Percentiles rank a stretch among this genome's conserved stretches.
Conservation (phyloP, 2,797 vertebrate genomes). For the Hipposideros larvatus region DNA sequence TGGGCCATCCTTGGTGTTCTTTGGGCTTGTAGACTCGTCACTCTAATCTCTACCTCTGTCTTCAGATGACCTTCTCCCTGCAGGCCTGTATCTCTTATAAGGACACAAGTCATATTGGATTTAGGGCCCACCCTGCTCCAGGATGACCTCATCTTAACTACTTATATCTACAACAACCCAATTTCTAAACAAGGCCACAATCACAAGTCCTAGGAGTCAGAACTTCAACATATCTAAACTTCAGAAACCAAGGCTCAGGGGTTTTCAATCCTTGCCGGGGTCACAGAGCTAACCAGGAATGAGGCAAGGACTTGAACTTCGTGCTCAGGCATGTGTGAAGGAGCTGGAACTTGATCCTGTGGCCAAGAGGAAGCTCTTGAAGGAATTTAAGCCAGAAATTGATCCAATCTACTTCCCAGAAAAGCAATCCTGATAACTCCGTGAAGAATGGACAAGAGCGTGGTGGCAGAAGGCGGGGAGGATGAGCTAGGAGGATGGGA, state of each 20-base stretch:
- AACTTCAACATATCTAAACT: background rate
- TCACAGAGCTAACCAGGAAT: too few relatives aligned
- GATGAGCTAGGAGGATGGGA: background rate
- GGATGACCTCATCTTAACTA: background rate
- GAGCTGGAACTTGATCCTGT: background rate
- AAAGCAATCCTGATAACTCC: background rate
- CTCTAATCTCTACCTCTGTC: background rate
- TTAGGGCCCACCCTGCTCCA: background rate
- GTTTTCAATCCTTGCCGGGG: background rate
- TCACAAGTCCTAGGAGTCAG: background rate
- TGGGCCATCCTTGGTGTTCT: background rate
- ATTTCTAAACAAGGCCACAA: background rate
- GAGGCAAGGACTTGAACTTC: background rate
- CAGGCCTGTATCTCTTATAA: background rate
- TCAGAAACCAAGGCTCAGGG: background rate
- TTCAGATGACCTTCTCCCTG: background rate
- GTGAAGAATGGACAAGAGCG: background rate
- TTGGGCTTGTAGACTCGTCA: background rate
- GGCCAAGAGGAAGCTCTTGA: background rate
- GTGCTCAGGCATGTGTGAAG: background rate
- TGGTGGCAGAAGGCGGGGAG: background rate
- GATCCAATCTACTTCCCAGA: background rate
- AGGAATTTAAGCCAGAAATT: background rate
- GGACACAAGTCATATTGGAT: background rate
- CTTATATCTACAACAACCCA: background rate